Evolutionary conservation across 2,113 vertebrate genomes (phyloP).

Genomic region (Platichthys stellatus): DNA sequence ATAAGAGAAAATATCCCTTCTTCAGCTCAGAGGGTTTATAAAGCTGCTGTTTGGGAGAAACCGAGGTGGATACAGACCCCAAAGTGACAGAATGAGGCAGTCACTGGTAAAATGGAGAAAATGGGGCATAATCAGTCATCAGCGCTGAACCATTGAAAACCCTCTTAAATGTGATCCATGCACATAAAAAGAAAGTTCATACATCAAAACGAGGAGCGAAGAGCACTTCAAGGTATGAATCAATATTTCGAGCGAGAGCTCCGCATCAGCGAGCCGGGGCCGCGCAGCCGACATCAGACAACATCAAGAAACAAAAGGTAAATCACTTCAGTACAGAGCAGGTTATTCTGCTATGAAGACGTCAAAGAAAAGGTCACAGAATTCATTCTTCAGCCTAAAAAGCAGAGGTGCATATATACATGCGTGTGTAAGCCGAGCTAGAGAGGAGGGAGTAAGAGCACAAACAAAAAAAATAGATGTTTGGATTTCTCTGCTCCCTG

Average conservation of each 20-base stretch:
- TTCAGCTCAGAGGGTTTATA: background rate
- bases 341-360: background rate
- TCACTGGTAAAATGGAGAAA: background rate
- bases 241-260: slow-evolving; percentile 1
- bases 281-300: background rate
- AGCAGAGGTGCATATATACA: background rate
- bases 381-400: slow-evolving; percentile 13
- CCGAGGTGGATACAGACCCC: too few relatives aligned
- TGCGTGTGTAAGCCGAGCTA: background rate
- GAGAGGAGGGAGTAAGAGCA: background rate
- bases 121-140: background rate
- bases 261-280: background rate
- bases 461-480: too few relatives aligned
- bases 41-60: too few relatives aligned
- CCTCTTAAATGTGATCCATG: slow-evolving; percentile 13
- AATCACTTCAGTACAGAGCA: slow-evolving; percentile 4
- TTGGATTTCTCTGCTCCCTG: too few relatives aligned
- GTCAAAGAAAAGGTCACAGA: slow-evolving; percentile 46
- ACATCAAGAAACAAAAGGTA: slow-evolving; percentile 22
- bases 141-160: background rate
- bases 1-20: background rate
- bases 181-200: slow-evolving; percentile 17
- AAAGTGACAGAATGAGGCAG: too few relatives aligned
- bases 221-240: slow-evolving; percentile 5
- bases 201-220: background rate